Conservation (phyloP, 2,888 invertebrate genomes). For the Lomographa bimaculata region DNA sequence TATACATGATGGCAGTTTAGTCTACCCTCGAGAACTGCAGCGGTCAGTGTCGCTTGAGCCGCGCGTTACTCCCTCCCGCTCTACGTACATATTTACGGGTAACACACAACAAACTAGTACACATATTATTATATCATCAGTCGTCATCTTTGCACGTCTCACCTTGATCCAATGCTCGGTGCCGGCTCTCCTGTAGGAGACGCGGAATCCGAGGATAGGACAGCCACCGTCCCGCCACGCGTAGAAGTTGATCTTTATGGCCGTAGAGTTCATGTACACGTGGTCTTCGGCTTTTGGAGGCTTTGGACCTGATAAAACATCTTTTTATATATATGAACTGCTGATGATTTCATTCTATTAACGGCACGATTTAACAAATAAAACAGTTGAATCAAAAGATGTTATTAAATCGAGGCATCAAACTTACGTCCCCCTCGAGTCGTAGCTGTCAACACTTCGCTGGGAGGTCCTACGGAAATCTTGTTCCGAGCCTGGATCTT, state of each 20-base stretch:
- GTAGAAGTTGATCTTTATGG: slow-evolving; percentile 88
- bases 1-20: no score
- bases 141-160: no score
- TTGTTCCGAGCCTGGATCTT: slow-evolving; percentile 89
- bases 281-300: slow-evolving; percentile 88
- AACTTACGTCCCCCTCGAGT: slow-evolving; percentile 90
- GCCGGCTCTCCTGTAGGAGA: slow-evolving; percentile 86
- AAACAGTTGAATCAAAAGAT: no score
- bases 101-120: no score
- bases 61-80: no score
- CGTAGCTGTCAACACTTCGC: slow-evolving; percentile 86
- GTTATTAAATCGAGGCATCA: no score
- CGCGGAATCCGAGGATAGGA: slow-evolving; percentile 88
- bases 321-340: no score
- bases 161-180: slow-evolving; percentile 80
- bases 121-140: no score
- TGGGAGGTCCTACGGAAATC: slow-evolving; percentile 89
- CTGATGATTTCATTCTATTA: no score
- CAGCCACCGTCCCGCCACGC: slow-evolving; percentile 93
- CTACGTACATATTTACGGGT: no score
- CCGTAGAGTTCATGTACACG: slow-evolving; percentile 89
- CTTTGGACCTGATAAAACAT: slow-evolving; percentile 83
- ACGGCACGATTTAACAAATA: not conserved
- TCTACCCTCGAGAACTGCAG: no score
- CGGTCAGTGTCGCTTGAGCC: no score